Evolutionary conservation across 2,888 invertebrate genomes (phyloP), one percentile per base, ranked within the genome.

Genomic region (Caenorhabditis wallacei): DNA sequence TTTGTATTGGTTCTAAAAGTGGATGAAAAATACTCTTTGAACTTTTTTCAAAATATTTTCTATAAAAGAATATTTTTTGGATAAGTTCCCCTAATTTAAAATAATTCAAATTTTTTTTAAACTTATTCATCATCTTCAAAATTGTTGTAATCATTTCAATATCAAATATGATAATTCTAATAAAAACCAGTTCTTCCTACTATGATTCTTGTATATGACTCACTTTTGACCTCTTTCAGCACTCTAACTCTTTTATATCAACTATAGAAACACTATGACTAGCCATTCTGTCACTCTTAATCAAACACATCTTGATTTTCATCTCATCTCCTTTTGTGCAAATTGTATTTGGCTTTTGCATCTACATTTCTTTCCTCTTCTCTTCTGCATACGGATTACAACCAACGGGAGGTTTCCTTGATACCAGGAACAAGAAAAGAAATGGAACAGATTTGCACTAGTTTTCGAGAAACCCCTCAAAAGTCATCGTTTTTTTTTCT

Each of bases 301-400:
- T 70, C 78, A 63, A 69, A 54, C 24, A 48, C 69, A 43, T 63
- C 61, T 76, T 51, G 69, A 78, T 66, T 66, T 54, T 46, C 59
- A 24, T 59, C 51, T 68, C 74, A 53, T 61, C 35, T n/a, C 30
- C 11, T 74, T 56, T 37, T 20, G 74, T 18, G 57, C 76, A 76
- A 76, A 76, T 76, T 76, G 76, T 53, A 76, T 76, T 76, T 76
- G 57, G 53, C 68, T 53, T 68, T 13, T 76, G 37, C 59, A 59
- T 56, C 43, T 54, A 30, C 46, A 40, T 40, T 26, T 56, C 57
- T 57, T 51, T 35, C n/a, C n/a, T n/a, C n/a, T 66, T 40, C 53
- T 53, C 37, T 66, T 53, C 24, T 48, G 20, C 51, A 35, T 20
- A 20, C 30, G 43, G 72, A 72, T 63, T 63, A 63, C 63, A 16